A percentile compares a stretch with the other conserved stretches of the same genome.
Conservation (phyloP, 2,113 vertebrate genomes). For the Salvelinus namaycush region DNA sequence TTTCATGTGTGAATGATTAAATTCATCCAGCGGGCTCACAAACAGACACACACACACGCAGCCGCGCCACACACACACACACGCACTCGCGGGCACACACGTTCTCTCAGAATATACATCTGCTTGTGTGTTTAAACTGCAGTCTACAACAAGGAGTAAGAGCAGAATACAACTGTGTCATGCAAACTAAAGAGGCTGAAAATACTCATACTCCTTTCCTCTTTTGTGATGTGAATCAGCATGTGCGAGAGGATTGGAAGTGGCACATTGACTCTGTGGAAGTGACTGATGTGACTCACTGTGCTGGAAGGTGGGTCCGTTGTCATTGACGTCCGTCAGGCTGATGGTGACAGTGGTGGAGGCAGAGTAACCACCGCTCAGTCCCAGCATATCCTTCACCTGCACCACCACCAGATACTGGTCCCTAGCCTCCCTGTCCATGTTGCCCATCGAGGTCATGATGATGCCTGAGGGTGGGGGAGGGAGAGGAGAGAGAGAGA, state of each 20-base stretch:
- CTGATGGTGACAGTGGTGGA: slow-evolving; percentile 88
- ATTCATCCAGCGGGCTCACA: slow-evolving; percentile 47
- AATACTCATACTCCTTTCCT: neutral
- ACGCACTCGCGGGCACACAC: neutral
- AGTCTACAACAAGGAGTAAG: no score
- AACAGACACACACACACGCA: slow-evolving; percentile 29
- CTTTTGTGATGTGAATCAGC: slow-evolving; percentile 11
- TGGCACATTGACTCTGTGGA: neutral
- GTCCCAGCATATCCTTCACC: slow-evolving; percentile 91
- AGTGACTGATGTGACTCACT: slow-evolving; percentile 76
- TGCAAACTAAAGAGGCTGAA: no score
- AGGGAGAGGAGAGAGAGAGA: neutral
- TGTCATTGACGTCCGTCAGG: slow-evolving; percentile 92
- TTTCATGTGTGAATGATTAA: slow-evolving; percentile 69
- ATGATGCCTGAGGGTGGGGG: slow-evolving; percentile 79
- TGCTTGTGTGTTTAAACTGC: neutral
- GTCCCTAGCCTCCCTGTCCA: slow-evolving; percentile 90
- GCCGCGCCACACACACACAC: neutral
- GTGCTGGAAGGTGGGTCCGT: slow-evolving; percentile 88
- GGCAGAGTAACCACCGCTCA: slow-evolving; percentile 80
- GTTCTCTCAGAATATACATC: neutral
- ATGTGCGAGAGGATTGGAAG: neutral
- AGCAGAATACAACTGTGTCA: no score
- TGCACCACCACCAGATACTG: slow-evolving; percentile 86
- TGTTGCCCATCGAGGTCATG: slow-evolving; percentile 81